These are phyloP conservation scores for Parnassius smintheus DNA, from an alignment of 2,888 invertebrate species.

Conservation along the genomic window DNA sequence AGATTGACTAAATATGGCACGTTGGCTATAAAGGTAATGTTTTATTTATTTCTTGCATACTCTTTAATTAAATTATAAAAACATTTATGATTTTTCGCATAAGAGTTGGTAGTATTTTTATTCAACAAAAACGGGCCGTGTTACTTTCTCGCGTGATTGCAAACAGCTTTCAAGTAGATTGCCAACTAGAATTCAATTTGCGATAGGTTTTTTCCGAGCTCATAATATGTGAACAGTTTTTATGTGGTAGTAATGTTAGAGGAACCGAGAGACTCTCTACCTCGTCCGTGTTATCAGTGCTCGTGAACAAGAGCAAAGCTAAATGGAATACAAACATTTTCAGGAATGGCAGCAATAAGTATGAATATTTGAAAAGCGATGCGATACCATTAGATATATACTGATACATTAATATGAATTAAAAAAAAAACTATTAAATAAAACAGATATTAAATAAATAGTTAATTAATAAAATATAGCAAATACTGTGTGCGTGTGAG, in stretches of 20 bases:
- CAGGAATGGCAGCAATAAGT: too few species aligned
- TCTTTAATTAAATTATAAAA: constrained; percentile 9
- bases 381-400: too few species aligned
- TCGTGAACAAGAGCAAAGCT: not conserved
- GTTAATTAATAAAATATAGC: too few species aligned
- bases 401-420: too few species aligned
- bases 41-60: too few species aligned
- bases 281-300: constrained; percentile 14
- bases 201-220: constrained; percentile 33
- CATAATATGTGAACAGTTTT: constrained; percentile 28
- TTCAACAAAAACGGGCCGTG: constrained; percentile 35
- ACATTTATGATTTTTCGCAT: constrained; percentile 1
- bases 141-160: constrained; percentile 36
- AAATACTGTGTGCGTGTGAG: too few species aligned
- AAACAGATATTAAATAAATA: too few species aligned
- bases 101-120: constrained; percentile 27
- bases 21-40: too few species aligned
- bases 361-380: too few species aligned
- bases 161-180: constrained; percentile 42
- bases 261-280: constrained; percentile 9
- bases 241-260: constrained; percentile 20
- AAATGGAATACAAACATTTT: not conserved
- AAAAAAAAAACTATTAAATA: too few species aligned
- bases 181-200: constrained; percentile 38
- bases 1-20: too few species aligned